Conservation (phyloP, 2,797 vertebrate genomes). For the Schizopygopsis malacanthus region DNA sequence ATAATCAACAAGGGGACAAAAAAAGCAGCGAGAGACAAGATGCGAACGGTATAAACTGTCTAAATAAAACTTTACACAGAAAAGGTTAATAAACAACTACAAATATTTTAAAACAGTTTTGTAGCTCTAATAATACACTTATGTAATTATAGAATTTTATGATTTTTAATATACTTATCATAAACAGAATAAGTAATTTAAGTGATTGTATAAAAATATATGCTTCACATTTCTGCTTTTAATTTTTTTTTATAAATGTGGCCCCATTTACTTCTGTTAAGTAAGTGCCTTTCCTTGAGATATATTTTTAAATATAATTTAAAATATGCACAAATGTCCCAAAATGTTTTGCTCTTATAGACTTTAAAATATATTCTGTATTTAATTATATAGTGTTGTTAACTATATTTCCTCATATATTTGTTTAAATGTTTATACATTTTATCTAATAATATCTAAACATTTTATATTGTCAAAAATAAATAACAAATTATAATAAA, state of each 20-base stretch:
- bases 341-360: not conserved
- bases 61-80: not conserved
- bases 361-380: not conserved
- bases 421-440: not conserved
- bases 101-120: not conserved
- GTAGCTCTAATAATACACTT: not conserved
- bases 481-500: not conserved
- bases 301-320: not conserved
- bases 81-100: not conserved
- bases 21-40: not conserved
- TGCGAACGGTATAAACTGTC: not conserved
- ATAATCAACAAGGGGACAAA: not conserved
- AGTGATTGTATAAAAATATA: not conserved
- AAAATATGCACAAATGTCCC: not conserved
- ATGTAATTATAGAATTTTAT: not conserved
- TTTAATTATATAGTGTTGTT: not conserved
- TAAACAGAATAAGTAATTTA: not conserved
- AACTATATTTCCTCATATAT: not conserved
- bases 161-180: not conserved
- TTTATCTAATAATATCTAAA: not conserved
- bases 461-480: not conserved
- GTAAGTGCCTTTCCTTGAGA: not conserved
- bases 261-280: not conserved
- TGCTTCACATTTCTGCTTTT: not conserved
- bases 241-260: too few relatives aligned